Conservation (phyloP, 2,888 invertebrate genomes). For the Parnassius mnemosyne region DNA sequence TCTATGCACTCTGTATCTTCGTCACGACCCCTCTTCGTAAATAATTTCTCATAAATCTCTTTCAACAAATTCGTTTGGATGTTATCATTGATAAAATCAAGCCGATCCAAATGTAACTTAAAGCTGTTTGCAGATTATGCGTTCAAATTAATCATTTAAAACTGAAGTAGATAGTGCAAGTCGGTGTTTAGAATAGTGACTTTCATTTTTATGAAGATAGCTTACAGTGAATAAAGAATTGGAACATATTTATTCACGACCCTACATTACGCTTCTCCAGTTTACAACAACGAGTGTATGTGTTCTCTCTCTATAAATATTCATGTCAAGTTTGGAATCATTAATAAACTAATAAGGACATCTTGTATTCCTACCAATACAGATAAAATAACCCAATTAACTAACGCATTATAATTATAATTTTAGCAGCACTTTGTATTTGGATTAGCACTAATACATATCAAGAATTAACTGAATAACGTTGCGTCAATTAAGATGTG, state of each 20-base stretch:
- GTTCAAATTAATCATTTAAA: conserved; percentile 18
- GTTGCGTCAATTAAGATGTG: not conserved
- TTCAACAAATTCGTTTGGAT: conserved; percentile 12
- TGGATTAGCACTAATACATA: not conserved
- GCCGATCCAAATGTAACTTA: conserved; percentile 9
- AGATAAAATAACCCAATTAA: not conserved
- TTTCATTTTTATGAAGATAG: conserved; percentile 21
- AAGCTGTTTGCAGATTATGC: conserved; percentile 11
- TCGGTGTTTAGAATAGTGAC: conserved; percentile 9
- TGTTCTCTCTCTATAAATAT: conserved; percentile 52
- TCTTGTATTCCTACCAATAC: not conserved
- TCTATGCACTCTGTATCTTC: conserved; percentile 61
- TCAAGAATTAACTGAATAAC: not conserved
- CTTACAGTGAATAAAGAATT: conserved; percentile 55
- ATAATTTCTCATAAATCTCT: conserved; percentile 23
- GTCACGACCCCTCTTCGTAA: conserved; percentile 56
- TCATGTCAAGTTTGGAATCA: conserved; percentile 9
- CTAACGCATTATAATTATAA: not conserved
- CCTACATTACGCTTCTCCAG: conserved; percentile 33
- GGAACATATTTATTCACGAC: conserved; percentile 62
- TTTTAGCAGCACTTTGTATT: not conserved
- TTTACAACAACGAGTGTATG: conserved; percentile 58
- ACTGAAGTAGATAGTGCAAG: conserved; percentile 21
- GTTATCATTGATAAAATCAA: conserved; percentile 10
- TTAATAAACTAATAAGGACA: too few species aligned